phyloP scores from a whole-genome alignment of 2,888 invertebrate genomes.

The Euproctis similis region DNA sequence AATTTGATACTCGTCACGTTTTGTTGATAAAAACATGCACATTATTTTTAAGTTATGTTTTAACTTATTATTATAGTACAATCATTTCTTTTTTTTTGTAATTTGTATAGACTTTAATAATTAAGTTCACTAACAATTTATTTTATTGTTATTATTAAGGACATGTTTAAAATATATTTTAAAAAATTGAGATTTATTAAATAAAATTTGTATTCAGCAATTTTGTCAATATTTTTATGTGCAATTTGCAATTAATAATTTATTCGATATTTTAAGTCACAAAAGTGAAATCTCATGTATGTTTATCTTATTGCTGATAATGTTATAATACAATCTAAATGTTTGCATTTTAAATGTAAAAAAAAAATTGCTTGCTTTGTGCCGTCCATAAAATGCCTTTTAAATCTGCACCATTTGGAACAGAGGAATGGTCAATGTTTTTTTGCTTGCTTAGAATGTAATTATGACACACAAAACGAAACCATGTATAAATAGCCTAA shows the following conservation, averaged over 20 bases:
- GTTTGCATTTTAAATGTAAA: no score
- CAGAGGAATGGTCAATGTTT: no score
- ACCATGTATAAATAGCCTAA: conserved; percentile 11
- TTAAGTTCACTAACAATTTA: conserved; percentile 20
- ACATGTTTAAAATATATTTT: conserved; percentile 12
- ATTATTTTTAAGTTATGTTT: conserved; percentile 27
- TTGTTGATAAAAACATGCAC: conserved; percentile 30
- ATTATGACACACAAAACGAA: no score
- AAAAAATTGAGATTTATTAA: no score
- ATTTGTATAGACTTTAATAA: conserved; percentile 27
- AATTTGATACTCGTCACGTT: conserved; percentile 23
- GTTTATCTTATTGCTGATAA: no score
- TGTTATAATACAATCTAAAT: conserved; percentile 30
- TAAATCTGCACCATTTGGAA: no score
- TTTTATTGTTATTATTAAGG: conserved; percentile 14
- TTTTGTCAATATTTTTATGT: not conserved
- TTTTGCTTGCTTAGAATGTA: no score
- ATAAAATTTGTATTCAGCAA: conserved; percentile 3
- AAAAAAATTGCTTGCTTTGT: no score
- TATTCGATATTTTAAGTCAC: conserved; percentile 24
- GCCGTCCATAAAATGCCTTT: conserved; percentile 41
- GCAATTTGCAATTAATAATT: not conserved
- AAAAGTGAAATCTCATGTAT: conserved; percentile 30
- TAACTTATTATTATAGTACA: conserved; percentile 24
- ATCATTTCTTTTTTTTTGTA: no score